These are phyloP conservation scores for Notechis scutatus DNA, from an alignment of 2,113 vertebrate species.

Conservation along the genomic window DNA sequence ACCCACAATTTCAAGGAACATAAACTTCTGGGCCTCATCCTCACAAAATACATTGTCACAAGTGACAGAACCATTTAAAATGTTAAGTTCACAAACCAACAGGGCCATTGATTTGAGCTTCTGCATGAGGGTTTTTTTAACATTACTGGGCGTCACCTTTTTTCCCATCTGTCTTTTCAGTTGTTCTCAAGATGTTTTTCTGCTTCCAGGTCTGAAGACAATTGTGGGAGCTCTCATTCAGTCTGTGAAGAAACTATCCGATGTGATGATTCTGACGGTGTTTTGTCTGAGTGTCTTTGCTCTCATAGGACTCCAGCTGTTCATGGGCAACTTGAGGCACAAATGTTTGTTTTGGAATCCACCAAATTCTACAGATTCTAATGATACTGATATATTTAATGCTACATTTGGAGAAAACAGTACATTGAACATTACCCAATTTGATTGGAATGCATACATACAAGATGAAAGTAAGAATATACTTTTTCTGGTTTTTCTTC, in stretches of 20 bases:
- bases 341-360: conserved; percentile 81
- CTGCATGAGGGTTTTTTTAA: conserved; percentile 43
- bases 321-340: conserved; percentile 88
- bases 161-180: conserved; percentile 3
- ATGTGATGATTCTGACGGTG: conserved; percentile 97
- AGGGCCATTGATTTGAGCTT: conserved; percentile 53
- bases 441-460: conserved; percentile 77
- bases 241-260: conserved; percentile 93
- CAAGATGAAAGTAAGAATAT: conserved; percentile 72
- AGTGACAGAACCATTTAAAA: conserved; percentile 48
- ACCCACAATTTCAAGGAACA: conserved; percentile 54
- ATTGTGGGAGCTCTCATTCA: conserved; percentile 96
- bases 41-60: conserved; percentile 47
- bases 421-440: conserved; percentile 66
- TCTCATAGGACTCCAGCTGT: conserved; percentile 92
- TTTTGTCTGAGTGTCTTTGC: conserved; percentile 98
- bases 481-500: background rate
- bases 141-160: background rate
- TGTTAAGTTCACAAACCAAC: conserved; percentile 49
- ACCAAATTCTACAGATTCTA: conserved; percentile 67
- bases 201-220: conserved; percentile 87
- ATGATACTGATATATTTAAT: conserved; percentile 60
- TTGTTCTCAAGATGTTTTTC: conserved; percentile 42
- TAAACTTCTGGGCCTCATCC: conserved; percentile 54
- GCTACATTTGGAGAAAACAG: conserved; percentile 60